A percentile compares a stretch with the other conserved stretches of the same genome.
phyloP scores from a whole-genome alignment of 2,797 vertebrate genomes.

The Epinephelus coioides region DNA sequence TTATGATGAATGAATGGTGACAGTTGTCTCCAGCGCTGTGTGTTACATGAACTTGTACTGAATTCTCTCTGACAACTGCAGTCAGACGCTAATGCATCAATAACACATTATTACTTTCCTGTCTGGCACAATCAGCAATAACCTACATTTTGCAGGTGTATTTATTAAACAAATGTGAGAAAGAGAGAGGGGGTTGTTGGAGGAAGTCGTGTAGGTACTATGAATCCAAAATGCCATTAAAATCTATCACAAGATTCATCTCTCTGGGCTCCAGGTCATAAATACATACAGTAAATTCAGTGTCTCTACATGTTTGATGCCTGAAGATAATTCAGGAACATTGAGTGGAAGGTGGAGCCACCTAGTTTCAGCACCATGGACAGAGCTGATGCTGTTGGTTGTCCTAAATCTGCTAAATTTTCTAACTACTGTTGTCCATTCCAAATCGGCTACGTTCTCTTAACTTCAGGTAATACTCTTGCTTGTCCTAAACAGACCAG shows the following conservation, averaged over 20 bases:
- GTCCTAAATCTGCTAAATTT: background rate
- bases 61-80: constrained; percentile 75
- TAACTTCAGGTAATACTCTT: too few species aligned
- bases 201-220: constrained; percentile 7
- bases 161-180: constrained; percentile 55
- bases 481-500: too few species aligned
- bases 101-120: constrained; percentile 73
- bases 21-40: constrained; percentile 75
- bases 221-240: constrained; percentile 23
- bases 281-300: background rate
- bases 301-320: background rate
- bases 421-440: too few species aligned
- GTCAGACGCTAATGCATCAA: constrained; percentile 75
- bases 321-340: background rate
- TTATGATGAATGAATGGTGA: constrained; percentile 78
- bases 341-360: background rate
- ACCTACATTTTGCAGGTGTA: constrained; percentile 57
- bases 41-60: constrained; percentile 52
- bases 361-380: constrained; percentile 6
- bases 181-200: background rate
- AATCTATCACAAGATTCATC: background rate
- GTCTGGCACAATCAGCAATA: constrained; percentile 63
- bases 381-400: background rate
- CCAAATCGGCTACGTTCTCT: too few species aligned
- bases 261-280: background rate